Evolutionary conservation across 1,140 invertebrate species (phyloP).

Genomic region (Bicyclus anynana): DNA sequence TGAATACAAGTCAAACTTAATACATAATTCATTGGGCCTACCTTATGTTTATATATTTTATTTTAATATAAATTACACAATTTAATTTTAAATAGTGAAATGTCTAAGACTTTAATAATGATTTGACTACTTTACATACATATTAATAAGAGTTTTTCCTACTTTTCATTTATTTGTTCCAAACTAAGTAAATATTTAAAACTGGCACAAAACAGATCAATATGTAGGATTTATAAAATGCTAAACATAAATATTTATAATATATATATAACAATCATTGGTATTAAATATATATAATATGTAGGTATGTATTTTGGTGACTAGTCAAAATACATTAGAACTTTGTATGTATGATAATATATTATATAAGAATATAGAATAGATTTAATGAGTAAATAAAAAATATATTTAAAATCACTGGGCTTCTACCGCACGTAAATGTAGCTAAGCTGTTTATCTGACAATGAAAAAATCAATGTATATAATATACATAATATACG

Average conservation of each 20-base stretch:
- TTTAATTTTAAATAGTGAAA: not conserved
- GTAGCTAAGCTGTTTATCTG: not conserved
- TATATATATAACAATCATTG: no score
- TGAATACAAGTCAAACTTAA: conserved; percentile 1
- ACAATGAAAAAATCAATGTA: no score
- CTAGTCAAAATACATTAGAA: conserved; percentile 18
- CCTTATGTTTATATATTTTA: not conserved
- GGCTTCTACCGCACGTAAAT: not conserved
- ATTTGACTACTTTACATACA: no score
- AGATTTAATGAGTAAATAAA: no score
- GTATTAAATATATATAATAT: not conserved
- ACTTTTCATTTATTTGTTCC: no score
- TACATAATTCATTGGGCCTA: not conserved
- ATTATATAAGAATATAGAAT: not conserved
- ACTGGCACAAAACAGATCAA: no score
- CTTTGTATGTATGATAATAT: not conserved
- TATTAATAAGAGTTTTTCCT: no score
- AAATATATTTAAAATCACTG: no score
- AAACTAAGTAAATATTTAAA: no score
- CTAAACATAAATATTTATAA: no score
- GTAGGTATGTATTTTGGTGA: conserved; percentile 1
- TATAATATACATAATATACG: no score
- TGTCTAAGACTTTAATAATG: not conserved
- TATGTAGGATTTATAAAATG: no score
- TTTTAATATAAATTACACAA: not conserved